Percentiles rank a stretch among this genome's conserved stretches.
Evolutionary conservation across 2,888 invertebrate species (phyloP).

Genomic region (Neoaliturus tenellus): DNA sequence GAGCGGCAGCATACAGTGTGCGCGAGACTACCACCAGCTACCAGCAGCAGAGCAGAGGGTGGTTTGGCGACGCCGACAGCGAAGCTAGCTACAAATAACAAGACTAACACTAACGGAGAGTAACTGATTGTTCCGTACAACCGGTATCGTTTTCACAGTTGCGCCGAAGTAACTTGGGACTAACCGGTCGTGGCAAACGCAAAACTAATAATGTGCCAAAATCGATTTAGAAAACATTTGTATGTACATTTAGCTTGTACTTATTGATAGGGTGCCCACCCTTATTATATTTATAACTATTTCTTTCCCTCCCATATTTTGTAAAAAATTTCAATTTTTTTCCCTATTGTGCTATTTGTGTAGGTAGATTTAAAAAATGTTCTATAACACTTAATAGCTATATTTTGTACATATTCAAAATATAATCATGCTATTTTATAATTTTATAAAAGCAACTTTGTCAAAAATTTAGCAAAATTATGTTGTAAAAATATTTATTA

Average conservation of each 20-base stretch:
- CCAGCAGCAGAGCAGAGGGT: constrained; percentile 62
- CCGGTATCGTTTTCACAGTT: neutral
- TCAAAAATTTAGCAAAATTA: neutral
- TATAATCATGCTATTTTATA: neutral
- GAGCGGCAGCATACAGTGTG: constrained; percentile 54
- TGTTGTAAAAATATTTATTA: neutral
- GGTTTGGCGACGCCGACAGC: constrained; percentile 66
- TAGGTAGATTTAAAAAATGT: neutral
- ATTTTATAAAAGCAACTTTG: neutral
- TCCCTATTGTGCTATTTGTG: neutral
- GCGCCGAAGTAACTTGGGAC: constrained; percentile 14
- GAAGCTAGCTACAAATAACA: constrained; percentile 67
- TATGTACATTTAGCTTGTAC: neutral
- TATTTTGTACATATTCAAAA: neutral
- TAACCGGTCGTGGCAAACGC: constrained; percentile 38
- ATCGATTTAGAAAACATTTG: neutral
- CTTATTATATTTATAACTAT: neutral
- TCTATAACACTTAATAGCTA: neutral
- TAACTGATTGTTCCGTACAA: neutral
- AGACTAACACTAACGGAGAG: neutral
- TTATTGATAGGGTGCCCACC: neutral
- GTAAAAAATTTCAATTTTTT: neutral
- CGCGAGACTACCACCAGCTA: constrained; percentile 52
- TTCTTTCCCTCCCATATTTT: neutral
- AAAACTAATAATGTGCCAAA: constrained; percentile 47